A percentile compares a stretch with the other conserved stretches of the same genome.
These are phyloP conservation scores for Linnaemya vulpina DNA, from an alignment of 2,888 invertebrate genomes.

Conservation along the genomic window DNA sequence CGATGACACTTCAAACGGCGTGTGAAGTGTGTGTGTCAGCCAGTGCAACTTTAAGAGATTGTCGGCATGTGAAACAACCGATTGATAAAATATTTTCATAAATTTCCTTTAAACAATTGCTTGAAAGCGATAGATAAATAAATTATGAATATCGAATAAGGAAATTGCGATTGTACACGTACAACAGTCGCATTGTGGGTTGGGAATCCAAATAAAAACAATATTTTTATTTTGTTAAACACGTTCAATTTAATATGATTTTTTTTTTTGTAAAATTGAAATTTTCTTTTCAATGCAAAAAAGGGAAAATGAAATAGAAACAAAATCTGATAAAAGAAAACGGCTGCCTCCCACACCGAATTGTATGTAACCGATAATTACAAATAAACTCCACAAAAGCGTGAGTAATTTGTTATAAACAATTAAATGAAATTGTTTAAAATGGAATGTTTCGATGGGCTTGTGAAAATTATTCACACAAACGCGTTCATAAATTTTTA, in stretches of 20 bases:
- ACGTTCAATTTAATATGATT: neutral
- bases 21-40: neutral
- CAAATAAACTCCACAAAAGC: slow-evolving; percentile 42
- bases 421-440: slow-evolving; percentile 43
- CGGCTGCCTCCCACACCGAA: slow-evolving; percentile 39
- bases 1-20: neutral
- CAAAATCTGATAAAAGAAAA: slow-evolving; percentile 25
- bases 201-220: slow-evolving; percentile 23
- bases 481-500: slow-evolving; percentile 15
- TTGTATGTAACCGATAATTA: slow-evolving; percentile 11
- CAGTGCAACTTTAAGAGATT: neutral
- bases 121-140: slow-evolving; percentile 3
- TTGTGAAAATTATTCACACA: neutral
- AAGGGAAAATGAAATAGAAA: neutral
- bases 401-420: slow-evolving; percentile 34
- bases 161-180: slow-evolving; percentile 31
- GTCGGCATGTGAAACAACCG: slow-evolving; percentile 12
- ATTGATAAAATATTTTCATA: slow-evolving; percentile 23
- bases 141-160: slow-evolving; percentile 40
- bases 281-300: slow-evolving; percentile 14
- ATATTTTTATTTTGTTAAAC: neutral
- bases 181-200: slow-evolving; percentile 31
- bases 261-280: no score
- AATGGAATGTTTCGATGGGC: slow-evolving; percentile 1
- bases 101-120: slow-evolving; percentile 2